Evolutionary conservation across 2,113 vertebrate genomes (phyloP).

Genomic region (Apeltes quadracus): DNA sequence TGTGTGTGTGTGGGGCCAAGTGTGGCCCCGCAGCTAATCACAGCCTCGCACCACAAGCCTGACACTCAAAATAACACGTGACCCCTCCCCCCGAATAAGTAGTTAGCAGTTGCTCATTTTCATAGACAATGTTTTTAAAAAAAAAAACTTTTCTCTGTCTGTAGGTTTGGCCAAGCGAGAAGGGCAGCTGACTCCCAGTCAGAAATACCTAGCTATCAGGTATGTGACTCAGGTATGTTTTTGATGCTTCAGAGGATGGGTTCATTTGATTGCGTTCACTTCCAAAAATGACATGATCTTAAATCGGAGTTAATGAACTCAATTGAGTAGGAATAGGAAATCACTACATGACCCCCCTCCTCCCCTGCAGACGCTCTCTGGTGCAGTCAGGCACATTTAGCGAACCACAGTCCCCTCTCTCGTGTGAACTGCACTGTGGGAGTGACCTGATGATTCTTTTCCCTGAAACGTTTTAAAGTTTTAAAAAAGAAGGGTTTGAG

Average conservation of each 20-base stretch:
- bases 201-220: constrained; percentile 94
- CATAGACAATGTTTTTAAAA: too few species aligned
- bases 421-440: constrained; percentile 35
- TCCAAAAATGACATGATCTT: not conserved
- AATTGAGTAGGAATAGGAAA: constrained; percentile 3
- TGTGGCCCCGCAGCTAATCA: constrained; percentile 11
- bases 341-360: not conserved
- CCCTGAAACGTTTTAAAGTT: not conserved
- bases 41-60: not conserved
- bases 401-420: constrained; percentile 56
- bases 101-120: not conserved
- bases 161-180: constrained; percentile 91
- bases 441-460: constrained; percentile 27
- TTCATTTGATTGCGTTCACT: constrained; percentile 12
- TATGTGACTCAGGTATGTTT: constrained; percentile 86
- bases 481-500: not conserved
- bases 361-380: constrained; percentile 13
- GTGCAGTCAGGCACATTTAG: constrained; percentile 18
- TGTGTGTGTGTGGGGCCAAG: too few species aligned
- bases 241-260: constrained; percentile 53
- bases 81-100: too few species aligned
- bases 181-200: constrained; percentile 88
- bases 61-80: not conserved
- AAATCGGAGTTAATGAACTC: not conserved
- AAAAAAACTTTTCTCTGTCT: constrained; percentile 28